Conservation (phyloP, 2,797 vertebrate genomes). For the Thripadectes ignobilis region DNA sequence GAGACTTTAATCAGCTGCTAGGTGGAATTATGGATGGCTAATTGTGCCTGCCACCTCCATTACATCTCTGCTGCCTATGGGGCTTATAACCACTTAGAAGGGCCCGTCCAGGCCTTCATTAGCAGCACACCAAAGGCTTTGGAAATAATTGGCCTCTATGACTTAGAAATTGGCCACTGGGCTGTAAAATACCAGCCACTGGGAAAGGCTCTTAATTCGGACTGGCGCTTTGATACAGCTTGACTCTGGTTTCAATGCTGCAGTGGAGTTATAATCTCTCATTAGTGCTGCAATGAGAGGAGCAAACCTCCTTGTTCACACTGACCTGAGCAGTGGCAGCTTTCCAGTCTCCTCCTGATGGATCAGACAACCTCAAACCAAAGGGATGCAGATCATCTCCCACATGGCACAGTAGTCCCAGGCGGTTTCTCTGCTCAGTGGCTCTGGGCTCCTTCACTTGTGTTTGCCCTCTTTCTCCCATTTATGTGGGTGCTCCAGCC, state of each 20-base stretch:
- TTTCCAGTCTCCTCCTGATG: neutral
- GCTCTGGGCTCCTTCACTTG: fast-evolving
- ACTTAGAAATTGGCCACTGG: conserved; percentile 77
- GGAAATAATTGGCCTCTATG: conserved; percentile 63
- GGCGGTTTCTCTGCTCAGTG: neutral
- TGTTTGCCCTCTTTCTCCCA: neutral
- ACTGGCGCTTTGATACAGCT: conserved; percentile 68
- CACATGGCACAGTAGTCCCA: fast-evolving
- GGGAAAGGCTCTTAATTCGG: conserved; percentile 66
- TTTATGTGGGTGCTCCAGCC: neutral
- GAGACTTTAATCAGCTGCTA: conserved; percentile 66
- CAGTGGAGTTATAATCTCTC: conserved; percentile 56
- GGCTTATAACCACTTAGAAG: conserved; percentile 18
- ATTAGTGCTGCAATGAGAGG: neutral
- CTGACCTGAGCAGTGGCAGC: neutral
- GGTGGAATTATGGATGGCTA: conserved; percentile 68
- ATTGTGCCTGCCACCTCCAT: conserved; percentile 70
- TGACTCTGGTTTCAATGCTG: conserved; percentile 15
- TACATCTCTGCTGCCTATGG: conserved; percentile 27
- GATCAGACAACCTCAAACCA: neutral
- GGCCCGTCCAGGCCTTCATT: conserved; percentile 62
- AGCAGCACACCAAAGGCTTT: conserved; percentile 72
- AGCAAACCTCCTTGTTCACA: neutral
- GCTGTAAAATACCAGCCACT: conserved; percentile 78
- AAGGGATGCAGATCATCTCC: neutral